Base-by-base conservation (phyloP, 2,888 invertebrate genomes). In the Sminthurinus aureus region DNA sequence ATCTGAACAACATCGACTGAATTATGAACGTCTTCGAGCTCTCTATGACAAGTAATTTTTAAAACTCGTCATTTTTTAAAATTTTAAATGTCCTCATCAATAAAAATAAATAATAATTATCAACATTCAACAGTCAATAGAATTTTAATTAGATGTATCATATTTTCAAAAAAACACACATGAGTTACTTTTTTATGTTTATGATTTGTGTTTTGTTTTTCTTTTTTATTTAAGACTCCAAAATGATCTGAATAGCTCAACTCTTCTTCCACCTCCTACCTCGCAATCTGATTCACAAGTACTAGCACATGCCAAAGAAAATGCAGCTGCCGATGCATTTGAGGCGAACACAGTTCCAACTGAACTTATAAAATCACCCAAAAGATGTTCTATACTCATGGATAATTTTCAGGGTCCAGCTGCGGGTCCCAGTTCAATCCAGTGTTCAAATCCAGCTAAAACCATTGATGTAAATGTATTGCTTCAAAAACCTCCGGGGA, bases 1-100 rank as follows among this genome's bases (percentile, higher is more conserved):
- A 58, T 51, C 73, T 3, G 83, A 83, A 64, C 83, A 83, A 50
- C 83, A 83, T 74, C 83, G 83, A 15, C 79, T 83, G n/a, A 83
- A 83, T 74, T 83, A 83, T 73, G 83, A 83, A 64, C 79, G 64
- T 75, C 83, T 83, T 50, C 78, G 79, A 58, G 24, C 66, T 74
- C 79, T 83, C 22, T 79, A 83, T 64, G 74, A 38, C 9, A 79
- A 79, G 83, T 83, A 67, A 83, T 79, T 77, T 64, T 26, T 26
- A 15, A 15, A 13, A 58, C 18, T 58, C 9, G 2, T 18, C 2
- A 58, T 58, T 58, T 11, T 15, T 15, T 18, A 13, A 58, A 58
- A 15, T 58, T 6, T 58, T 15, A 58, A 15, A 58, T 58, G 58
- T 58, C 38, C 58, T 11, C 52, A 11, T 52, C 52, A 69, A 69